phyloP scores from a whole-genome alignment of 2,113 vertebrate genomes.

The Protobothrops mucrosquamatus region DNA sequence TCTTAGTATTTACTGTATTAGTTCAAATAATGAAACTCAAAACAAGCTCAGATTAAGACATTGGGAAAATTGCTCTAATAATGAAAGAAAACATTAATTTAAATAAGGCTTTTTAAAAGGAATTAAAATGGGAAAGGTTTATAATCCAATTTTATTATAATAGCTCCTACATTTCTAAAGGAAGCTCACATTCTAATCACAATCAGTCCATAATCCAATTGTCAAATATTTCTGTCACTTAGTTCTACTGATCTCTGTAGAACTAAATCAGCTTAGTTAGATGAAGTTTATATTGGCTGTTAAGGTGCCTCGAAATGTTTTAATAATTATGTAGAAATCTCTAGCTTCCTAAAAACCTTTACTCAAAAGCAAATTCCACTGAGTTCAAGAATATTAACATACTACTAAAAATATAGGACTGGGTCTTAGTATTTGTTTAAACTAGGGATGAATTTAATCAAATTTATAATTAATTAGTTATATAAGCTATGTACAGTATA shows the following conservation, averaged over 20 bases:
- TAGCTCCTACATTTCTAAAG: neutral
- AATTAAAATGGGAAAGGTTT: neutral
- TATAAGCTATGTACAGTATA: neutral
- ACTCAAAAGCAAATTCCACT: neutral
- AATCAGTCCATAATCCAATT: neutral
- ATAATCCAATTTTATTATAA: neutral
- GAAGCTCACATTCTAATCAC: neutral
- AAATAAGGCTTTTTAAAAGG: neutral
- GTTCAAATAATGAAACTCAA: neutral
- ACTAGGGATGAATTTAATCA: neutral
- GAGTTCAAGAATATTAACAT: neutral
- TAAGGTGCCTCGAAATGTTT: neutral
- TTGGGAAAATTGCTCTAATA: neutral
- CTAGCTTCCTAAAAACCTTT: neutral
- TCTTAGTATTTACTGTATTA: neutral
- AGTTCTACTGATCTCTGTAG: neutral
- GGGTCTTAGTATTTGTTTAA: neutral
- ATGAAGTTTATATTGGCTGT: neutral
- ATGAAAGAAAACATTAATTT: neutral
- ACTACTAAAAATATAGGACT: neutral
- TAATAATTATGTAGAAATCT: neutral
- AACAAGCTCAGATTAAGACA: neutral
- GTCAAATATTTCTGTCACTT: neutral
- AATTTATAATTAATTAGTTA: neutral
- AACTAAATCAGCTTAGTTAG: slow-evolving; percentile 8